These are phyloP conservation scores for Scaptomyza caliginosa DNA, from an alignment of 2,888 invertebrate species.

Conservation along the genomic window DNA sequence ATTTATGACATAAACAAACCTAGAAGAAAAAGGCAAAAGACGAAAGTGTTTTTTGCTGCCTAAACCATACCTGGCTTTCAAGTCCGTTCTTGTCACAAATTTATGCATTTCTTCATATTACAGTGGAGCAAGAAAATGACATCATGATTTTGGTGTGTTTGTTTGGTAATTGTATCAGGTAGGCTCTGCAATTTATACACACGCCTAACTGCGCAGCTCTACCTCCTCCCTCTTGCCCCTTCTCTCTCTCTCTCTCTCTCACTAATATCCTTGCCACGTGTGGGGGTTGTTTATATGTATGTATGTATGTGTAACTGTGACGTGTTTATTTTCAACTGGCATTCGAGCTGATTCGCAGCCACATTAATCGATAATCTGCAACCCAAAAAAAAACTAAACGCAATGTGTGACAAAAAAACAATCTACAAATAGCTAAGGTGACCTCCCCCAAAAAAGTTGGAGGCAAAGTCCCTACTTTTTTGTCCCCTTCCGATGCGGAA, in stretches of 20 bases:
- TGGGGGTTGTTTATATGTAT: slow-evolving; percentile 41
- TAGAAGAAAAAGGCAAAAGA: slow-evolving; percentile 23
- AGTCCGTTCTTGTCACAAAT: slow-evolving; percentile 3
- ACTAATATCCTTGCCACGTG: neutral
- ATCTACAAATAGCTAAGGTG: slow-evolving; percentile 64
- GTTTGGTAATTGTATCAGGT: slow-evolving; percentile 28
- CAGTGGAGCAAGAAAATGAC: slow-evolving; percentile 41
- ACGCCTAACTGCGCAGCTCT: slow-evolving; percentile 46
- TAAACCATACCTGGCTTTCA: neutral
- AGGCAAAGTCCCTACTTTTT: slow-evolving; percentile 43
- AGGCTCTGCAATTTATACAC: slow-evolving; percentile 32
- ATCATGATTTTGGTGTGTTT: slow-evolving; percentile 50
- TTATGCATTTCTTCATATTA: slow-evolving; percentile 8
- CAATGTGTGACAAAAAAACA: neutral
- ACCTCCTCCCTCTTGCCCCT: neutral
- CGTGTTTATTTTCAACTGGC: slow-evolving; percentile 55
- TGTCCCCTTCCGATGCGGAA: slow-evolving; percentile 63
- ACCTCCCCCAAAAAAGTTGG: slow-evolving; percentile 48
- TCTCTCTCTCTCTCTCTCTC: neutral
- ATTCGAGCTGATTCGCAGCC: slow-evolving; percentile 4
- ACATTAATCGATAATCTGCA: slow-evolving; percentile 53
- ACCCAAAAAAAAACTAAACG: slow-evolving; percentile 25
- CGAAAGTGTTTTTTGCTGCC: slow-evolving; percentile 14
- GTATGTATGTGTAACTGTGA: slow-evolving; percentile 39
- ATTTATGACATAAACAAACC: slow-evolving; percentile 53